These are phyloP conservation scores for Drosophila pseudotalamancana DNA, from an alignment of 2,888 invertebrate genomes.

Conservation along the genomic window DNA sequence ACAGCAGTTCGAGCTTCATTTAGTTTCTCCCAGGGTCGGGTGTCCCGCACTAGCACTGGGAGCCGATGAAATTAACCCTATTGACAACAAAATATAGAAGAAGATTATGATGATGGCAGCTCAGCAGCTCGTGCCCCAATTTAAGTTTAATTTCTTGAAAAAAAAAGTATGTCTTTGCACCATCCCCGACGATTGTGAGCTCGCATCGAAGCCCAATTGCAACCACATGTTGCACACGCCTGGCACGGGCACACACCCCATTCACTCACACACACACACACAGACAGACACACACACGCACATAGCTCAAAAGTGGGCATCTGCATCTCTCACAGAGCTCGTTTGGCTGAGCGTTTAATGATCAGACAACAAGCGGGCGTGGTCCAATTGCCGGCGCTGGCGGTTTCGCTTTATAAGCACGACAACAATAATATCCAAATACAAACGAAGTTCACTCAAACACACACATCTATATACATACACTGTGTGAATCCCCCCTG, in stretches of 20 bases:
- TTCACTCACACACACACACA: slow-evolving; percentile 9
- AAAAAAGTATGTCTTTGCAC: slow-evolving; percentile 31
- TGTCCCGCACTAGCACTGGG: slow-evolving; percentile 7
- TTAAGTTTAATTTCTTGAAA: slow-evolving; percentile 28
- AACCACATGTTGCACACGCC: slow-evolving; percentile 63
- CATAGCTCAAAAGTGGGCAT: slow-evolving; percentile 24
- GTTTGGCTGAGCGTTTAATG: slow-evolving; percentile 74
- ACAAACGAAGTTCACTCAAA: neutral
- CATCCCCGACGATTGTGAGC: slow-evolving; percentile 34
- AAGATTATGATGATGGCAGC: neutral
- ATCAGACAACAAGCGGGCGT: slow-evolving; percentile 61
- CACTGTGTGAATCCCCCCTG: neutral
- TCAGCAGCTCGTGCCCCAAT: slow-evolving; percentile 33
- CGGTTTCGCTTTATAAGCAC: slow-evolving; percentile 51
- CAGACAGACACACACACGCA: slow-evolving; percentile 3
- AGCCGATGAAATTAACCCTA: slow-evolving; percentile 43
- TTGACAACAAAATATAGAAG: slow-evolving; percentile 4
- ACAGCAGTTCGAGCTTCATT: slow-evolving; percentile 1
- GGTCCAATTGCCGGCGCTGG: slow-evolving; percentile 41
- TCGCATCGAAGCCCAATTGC: slow-evolving; percentile 29
- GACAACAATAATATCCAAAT: slow-evolving; percentile 33
- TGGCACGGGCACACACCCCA: slow-evolving; percentile 40
- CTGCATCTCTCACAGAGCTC: slow-evolving; percentile 48
- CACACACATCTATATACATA: neutral
- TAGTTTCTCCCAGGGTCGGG: slow-evolving; percentile 11